Base-by-base conservation (phyloP, 2,888 invertebrate genomes). In the Pachydiplax longipennis region DNA sequence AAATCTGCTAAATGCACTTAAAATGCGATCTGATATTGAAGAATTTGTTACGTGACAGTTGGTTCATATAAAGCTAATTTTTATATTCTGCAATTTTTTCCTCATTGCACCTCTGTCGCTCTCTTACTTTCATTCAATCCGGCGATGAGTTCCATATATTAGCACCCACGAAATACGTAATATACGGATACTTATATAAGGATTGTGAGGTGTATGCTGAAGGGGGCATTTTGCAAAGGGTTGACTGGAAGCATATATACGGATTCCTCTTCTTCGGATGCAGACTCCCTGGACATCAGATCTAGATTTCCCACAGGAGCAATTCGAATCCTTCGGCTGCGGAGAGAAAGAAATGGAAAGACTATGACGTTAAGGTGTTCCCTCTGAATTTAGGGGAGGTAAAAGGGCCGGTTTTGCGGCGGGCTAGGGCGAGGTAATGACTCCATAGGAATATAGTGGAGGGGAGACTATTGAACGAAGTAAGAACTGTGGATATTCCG, bases 201-300 rank as follows among this genome's bases (percentile, higher is more conserved):
- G 53, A 53, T 73, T 13, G 73, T 31, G 73, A 31, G 73, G 8
- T 12, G 73, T 73, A 12, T 31, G 25, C 31, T 25, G 73, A 15
- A 73, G 73, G 22, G 73, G 73, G 73, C 25, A 22, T 31, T 73
- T 31, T 73, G 73, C 73, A 73, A 73, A 73, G 73, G 73, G 73
- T 73, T 73, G 73, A 73, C 73, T 31, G 13, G 73, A 12, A 73
- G 73, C 73, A 73, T 73, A 73, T 73, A 73, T 73, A 73, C 25
- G 73, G 73, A 73, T 73, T 73, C 73, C 25, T 4, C 73, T 73
- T 31, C 31, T 31, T 13, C 31, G 22, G 73, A 73, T 73, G 73
- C 65, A 65, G 65, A 65, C 87, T 87, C 87, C 87, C 87, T 61
- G 87, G 87, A 87, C 87, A 87, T 87, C 87, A 87, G 87, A 58